These are phyloP conservation scores for Coenonympha glycerion DNA, from an alignment of 2,888 invertebrate genomes.

Conservation along the genomic window DNA sequence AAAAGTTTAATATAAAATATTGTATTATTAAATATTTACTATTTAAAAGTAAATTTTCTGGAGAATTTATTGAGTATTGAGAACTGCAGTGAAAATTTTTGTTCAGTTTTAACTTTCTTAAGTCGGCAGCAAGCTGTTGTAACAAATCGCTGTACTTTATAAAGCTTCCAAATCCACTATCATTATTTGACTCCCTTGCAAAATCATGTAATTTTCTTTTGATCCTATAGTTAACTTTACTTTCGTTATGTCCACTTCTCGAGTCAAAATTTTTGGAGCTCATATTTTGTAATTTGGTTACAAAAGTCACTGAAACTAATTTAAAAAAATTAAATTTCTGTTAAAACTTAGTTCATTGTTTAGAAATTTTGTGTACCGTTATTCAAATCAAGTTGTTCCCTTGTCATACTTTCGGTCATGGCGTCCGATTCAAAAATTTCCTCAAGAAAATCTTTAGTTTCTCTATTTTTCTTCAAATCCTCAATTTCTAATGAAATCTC, in stretches of 20 bases:
- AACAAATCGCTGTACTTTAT: constrained; percentile 35
- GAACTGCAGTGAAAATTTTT: constrained; percentile 37
- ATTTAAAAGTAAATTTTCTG: constrained; percentile 3
- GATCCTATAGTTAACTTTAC: constrained; percentile 10
- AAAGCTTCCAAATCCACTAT: constrained; percentile 12
- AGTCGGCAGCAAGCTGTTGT: constrained; percentile 35
- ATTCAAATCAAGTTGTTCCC: constrained; percentile 14
- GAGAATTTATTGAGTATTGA: constrained; percentile 17
- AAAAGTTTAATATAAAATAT: background rate
- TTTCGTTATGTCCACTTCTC: background rate
- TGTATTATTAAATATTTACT: constrained; percentile 20
- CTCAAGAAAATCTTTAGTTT: constrained; percentile 59
- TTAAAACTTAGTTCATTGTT: background rate
- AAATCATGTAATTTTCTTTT: constrained; percentile 12
- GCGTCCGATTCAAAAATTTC: constrained; percentile 61
- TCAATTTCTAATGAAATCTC: constrained; percentile 59
- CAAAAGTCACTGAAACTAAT: constrained; percentile 7
- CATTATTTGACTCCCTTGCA: background rate
- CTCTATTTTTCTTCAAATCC: constrained; percentile 50
- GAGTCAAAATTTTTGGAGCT: background rate
- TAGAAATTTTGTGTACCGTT: constrained; percentile 12
- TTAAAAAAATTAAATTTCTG: background rate
- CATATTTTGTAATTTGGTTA: background rate
- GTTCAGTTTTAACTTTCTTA: constrained; percentile 37
- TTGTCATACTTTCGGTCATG: constrained; percentile 38